phyloP scores from a whole-genome alignment of 37 sponge, comb jelly and placozoan genomes.

The Axinella damicornis region DNA sequence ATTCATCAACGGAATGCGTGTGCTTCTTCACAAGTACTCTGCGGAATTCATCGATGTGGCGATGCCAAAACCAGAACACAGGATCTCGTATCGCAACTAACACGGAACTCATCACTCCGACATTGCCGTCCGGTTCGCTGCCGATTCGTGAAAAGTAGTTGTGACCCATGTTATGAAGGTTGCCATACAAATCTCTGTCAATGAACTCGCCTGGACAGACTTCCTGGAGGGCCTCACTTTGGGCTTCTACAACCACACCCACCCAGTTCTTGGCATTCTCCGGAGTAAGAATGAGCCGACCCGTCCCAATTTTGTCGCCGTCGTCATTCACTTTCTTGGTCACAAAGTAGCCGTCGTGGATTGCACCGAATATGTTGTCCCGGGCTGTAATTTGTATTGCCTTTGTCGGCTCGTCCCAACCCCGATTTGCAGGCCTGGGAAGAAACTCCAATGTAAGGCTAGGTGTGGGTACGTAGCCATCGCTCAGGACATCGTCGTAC shows the following conservation, averaged over 20 bases:
- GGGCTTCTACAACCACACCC: conserved; percentile 6
- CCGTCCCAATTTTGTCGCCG: not conserved
- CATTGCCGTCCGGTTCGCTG: too few relatives aligned
- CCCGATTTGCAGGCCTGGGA: conserved; percentile 5
- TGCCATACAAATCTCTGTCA: conserved; percentile 1
- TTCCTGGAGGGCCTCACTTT: not conserved
- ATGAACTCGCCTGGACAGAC: not conserved
- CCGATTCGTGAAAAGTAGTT: not conserved
- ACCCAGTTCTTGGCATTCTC: not conserved
- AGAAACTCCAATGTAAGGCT: not conserved
- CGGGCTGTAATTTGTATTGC: not conserved
- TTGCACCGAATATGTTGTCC: conserved; percentile 12
- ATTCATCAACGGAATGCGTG: not conserved
- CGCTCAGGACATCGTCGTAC: conserved; percentile 3
- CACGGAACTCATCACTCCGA: not conserved
- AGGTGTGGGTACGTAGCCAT: conserved; percentile 11
- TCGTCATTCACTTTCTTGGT: not conserved
- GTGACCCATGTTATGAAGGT: conserved; percentile 11
- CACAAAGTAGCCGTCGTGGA: not conserved
- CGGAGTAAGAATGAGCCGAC: not conserved
- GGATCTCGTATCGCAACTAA: not conserved
- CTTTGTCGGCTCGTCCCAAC: conserved; percentile 12
- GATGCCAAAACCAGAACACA: conserved; percentile 13
- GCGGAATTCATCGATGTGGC: conserved; percentile 11
- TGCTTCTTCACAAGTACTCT: not conserved